Evolutionary conservation across 2,888 invertebrate species (phyloP), one percentile per base, ranked within the genome.

Genomic region (Netelia inedita): DNA sequence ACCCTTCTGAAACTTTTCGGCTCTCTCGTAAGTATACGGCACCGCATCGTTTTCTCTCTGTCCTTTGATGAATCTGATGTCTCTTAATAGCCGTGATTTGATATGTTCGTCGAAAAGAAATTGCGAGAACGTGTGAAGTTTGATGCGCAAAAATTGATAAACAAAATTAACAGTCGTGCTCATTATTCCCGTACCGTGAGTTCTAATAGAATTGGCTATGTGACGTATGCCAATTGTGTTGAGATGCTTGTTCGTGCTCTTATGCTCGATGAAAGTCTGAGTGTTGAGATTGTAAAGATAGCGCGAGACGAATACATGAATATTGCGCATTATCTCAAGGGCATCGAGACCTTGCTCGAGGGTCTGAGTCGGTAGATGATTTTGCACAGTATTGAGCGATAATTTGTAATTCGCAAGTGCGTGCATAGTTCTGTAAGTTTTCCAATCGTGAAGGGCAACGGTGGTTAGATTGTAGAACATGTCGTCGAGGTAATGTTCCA

Each of bases 71-170:
- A 96, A 96, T 88, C 97, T 96, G 85, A 97, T 95, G 93, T 99
- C 99, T 94, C 98, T 98, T 87, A 98, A 95, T 1, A 99, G 95
- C 79, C 98, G 95, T 0, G 99, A 98, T 94, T 99, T 99, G 71
- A 99, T 98, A 91, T 98, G 98, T 94, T 99, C 99, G 92, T 99
- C 99, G 92, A 97, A 99, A 94, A 99, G 96, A 93, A 99, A 99
- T 94, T 99, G 99, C 0, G 99, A 99, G 93, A 99, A 98, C 0
- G 97, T 97, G 89, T 97, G 97, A 91, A 99, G 97, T 93, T 99
- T 98, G 89, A 98, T 97, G 88, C 98, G 96, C 87, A 99, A 94
- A 94, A 98, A 99, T 94, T 99, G 99, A 94, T 98, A 98, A 0
- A 98, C 97, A 89, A 97, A 98, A 92, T 98, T 98, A 0, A 97